These are phyloP conservation scores for Cladorhizidae sp. DNA, from an alignment of 37 sponge, comb jelly and placozoan species.

Conservation along the genomic window DNA sequence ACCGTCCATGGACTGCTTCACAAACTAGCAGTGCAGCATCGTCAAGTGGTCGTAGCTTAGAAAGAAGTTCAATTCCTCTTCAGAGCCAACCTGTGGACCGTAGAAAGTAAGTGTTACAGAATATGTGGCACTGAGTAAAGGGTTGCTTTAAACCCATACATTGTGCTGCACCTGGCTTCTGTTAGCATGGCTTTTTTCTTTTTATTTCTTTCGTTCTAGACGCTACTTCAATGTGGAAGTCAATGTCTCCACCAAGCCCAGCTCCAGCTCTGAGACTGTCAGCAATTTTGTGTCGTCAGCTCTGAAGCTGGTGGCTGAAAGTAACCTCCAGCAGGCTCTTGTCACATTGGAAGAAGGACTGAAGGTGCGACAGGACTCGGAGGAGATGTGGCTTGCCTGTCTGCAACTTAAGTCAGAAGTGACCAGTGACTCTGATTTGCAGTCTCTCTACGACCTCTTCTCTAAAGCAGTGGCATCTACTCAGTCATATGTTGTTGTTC, in stretches of 20 bases:
- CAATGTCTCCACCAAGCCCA: no score
- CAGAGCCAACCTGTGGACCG: no score
- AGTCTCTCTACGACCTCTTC: background rate
- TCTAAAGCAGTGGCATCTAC: background rate
- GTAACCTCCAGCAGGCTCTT: background rate
- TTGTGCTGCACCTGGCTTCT: no score
- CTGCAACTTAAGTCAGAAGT: background rate
- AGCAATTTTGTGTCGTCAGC: background rate
- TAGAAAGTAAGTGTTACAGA: no score
- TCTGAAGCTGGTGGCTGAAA: background rate
- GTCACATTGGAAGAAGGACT: background rate
- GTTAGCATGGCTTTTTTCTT: background rate
- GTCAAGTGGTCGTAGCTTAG: no score
- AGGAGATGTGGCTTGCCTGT: background rate
- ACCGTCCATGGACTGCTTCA: background rate
- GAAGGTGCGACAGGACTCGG: background rate
- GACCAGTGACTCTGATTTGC: background rate
- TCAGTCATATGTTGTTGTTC: background rate
- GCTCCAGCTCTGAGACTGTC: background rate
- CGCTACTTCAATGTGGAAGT: background rate
- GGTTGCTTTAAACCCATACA: no score
- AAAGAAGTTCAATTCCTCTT: no score
- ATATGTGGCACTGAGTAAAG: no score
- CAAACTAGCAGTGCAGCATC: background rate
- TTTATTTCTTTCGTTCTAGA: background rate